phyloP scores from a whole-genome alignment of 2,797 vertebrate genomes.

The Malurus splendens region DNA sequence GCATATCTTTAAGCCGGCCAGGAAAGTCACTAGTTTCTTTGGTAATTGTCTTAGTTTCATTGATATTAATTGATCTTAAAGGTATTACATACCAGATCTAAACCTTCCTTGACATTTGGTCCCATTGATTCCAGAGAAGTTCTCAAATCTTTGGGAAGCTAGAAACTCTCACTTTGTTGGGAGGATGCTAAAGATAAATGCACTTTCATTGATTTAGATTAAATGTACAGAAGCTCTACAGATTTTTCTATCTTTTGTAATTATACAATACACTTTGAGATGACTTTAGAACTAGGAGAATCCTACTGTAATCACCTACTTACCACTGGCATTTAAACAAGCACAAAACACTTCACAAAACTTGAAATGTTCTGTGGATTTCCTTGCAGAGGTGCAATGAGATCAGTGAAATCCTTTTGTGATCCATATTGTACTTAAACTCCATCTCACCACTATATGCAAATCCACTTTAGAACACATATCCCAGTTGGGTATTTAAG shows the following conservation, averaged over 20 bases:
- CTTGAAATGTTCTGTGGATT: background rate
- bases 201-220: background rate
- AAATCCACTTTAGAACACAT: background rate
- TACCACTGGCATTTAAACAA: background rate
- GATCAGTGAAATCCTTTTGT: background rate
- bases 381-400: background rate
- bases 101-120: background rate
- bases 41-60: background rate
- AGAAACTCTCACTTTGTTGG: background rate
- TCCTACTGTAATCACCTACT: background rate
- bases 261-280: background rate
- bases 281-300: background rate
- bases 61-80: background rate
- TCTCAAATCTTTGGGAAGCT: background rate
- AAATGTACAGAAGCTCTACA: background rate
- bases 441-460: background rate
- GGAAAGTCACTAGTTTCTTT: background rate
- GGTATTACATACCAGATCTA: background rate
- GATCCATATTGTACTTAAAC: background rate
- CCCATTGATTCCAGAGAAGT: background rate
- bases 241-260: background rate
- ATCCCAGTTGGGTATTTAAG: background rate
- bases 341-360: background rate
- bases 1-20: background rate
- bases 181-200: background rate